A percentile compares a stretch with the other conserved stretches of the same genome.
Conservation (phyloP, 2,113 vertebrate species). For the Plotosus lineatus region DNA sequence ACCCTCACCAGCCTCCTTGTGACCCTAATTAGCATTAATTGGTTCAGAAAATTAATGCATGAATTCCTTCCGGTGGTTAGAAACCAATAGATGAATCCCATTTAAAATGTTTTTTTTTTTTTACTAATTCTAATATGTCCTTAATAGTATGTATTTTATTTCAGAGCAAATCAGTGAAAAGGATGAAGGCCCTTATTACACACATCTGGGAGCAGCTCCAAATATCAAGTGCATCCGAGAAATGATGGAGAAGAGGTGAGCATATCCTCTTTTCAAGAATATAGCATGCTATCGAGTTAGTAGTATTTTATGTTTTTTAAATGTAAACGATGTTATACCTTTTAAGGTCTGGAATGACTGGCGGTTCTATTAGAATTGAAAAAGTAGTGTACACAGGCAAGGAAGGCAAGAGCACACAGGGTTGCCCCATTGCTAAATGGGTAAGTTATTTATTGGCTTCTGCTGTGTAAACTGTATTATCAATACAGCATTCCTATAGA, state of each 20-base stretch:
- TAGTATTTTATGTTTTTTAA: slow-evolving; percentile 29
- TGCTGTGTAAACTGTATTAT: not conserved
- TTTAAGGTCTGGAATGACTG: slow-evolving; percentile 87
- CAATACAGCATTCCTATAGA: not conserved
- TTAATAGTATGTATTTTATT: slow-evolving; percentile 38
- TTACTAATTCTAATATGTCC: not conserved
- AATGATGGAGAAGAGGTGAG: slow-evolving; percentile 93
- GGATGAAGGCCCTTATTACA: slow-evolving; percentile 99
- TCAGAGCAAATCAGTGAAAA: slow-evolving; percentile 98
- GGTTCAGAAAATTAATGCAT: too few species aligned
- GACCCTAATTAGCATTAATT: too few species aligned
- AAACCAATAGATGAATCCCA: too few species aligned
- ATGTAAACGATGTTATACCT: slow-evolving; percentile 21
- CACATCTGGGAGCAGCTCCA: slow-evolving; percentile 93
- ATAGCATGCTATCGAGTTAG: slow-evolving; percentile 66
- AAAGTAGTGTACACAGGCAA: slow-evolving; percentile 95
- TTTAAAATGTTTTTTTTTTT: too few species aligned
- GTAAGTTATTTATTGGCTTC: slow-evolving; percentile 70
- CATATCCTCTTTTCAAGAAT: slow-evolving; percentile 64
- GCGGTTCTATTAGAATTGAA: slow-evolving; percentile 92
- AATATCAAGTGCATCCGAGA: slow-evolving; percentile 90
- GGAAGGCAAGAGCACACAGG: slow-evolving; percentile 97
- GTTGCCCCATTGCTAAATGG: slow-evolving; percentile 99
- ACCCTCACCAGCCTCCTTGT: too few species aligned
- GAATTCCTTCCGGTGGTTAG: too few species aligned